These are phyloP conservation scores for Harpagus bidentatus DNA, from an alignment of 2,113 vertebrate genomes.

Conservation along the genomic window DNA sequence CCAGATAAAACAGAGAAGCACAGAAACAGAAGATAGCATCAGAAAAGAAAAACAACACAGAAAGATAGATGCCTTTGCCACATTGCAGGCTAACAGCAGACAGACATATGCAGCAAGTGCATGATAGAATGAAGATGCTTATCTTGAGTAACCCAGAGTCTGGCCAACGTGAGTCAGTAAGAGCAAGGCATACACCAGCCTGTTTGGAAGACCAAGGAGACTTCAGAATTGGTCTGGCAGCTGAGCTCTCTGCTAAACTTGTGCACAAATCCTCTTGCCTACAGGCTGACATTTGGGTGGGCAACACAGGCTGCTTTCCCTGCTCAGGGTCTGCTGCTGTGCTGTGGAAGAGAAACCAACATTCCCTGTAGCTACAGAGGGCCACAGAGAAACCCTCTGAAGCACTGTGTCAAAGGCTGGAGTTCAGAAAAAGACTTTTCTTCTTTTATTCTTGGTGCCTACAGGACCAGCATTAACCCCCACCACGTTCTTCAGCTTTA, in stretches of 20 bases:
- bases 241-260: background rate
- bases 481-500: background rate
- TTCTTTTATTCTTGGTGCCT: background rate
- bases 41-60: background rate
- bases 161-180: background rate
- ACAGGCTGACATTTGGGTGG: background rate
- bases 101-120: background rate
- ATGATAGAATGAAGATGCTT: background rate
- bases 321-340: background rate
- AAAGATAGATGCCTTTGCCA: background rate
- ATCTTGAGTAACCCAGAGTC: background rate
- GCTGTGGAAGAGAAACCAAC: background rate
- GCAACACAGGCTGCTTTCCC: background rate
- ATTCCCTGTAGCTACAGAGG: fast-evolving
- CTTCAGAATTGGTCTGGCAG: background rate
- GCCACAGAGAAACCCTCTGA: background rate
- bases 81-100: background rate
- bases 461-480: background rate
- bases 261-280: background rate
- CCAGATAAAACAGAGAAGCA: background rate
- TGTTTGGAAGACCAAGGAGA: background rate
- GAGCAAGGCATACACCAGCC: background rate
- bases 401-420: background rate
- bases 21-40: background rate
- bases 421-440: background rate